Base-by-base conservation (phyloP, 2,888 invertebrate genomes). In the Amiota communis region DNA sequence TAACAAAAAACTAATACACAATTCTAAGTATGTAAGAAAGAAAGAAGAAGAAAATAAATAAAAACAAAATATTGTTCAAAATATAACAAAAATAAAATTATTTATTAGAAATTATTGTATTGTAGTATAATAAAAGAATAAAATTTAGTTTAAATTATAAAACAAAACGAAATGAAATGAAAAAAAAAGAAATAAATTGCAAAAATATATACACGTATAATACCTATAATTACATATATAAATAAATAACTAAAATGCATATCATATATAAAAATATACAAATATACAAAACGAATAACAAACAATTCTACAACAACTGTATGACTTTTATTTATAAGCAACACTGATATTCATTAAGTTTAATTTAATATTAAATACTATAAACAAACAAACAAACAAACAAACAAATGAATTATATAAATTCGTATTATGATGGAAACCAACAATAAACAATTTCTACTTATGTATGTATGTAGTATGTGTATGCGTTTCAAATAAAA, bases 341-440 rank as follows among this genome's bases (percentile, higher is more conserved):
- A 84, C 84, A 84, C 84, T 84, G 85, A 84, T 82, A 85, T 80
- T 77, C 77, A 76, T 77, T 84, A 83, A 83, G 84, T 80, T 81
- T 81, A 78, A 81, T 81, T 83, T 84, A 82, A 77, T 78, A 15
- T 59, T 70, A 56, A 9, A 57, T 77, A 59, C 46, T 73, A 80
- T 73, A 77, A 76, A 64, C 1, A 48, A 9, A 46, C 47, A 46
- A n/a, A n/a, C n/a, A n/a, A n/a, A n/a, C n/a, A n/a, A n/a, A n/a
- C n/a, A n/a, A n/a, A 36, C 36, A 36, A 64, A 64, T 11, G 15
- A 64, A 64, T 46, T 23, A 74, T 46, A 75, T 20, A 72, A 75
- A 53, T 73, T 70, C 75, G 15, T 49, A 70, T 36, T 61, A 71
- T n/a, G n/a, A n/a, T n/a, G n/a, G 11, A 72, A 68, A 67, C 23